Conservation (phyloP, 2,113 vertebrate species). For the Ammodytes marinus region DNA sequence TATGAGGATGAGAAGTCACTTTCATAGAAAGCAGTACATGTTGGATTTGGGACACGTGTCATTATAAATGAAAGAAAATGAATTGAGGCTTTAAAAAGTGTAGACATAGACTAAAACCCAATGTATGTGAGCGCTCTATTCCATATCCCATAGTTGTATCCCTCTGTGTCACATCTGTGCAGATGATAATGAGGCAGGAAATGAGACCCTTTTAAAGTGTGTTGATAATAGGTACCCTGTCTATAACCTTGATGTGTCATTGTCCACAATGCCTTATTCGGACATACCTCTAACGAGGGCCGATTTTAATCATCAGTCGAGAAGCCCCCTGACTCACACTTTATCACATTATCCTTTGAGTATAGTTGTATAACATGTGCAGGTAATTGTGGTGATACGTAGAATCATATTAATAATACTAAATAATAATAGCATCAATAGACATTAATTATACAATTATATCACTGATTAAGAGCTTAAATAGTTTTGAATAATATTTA, state of each 20-base stretch:
- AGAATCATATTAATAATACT: background rate
- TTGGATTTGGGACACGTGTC: too few relatives aligned
- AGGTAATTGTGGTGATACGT: background rate
- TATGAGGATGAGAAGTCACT: too few relatives aligned
- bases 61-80: too few relatives aligned
- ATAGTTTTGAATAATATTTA: slow-evolving; percentile 14
- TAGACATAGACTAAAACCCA: background rate
- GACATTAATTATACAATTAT: background rate
- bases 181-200: slow-evolving; percentile 37
- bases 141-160: background rate
- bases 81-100: background rate
- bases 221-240: slow-evolving; percentile 40
- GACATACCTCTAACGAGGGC: background rate
- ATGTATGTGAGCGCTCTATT: background rate
- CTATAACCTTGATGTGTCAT: slow-evolving; percentile 25
- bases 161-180: slow-evolving; percentile 22
- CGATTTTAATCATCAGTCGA: background rate
- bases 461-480: background rate
- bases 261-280: slow-evolving; percentile 16
- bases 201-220: slow-evolving; percentile 14
- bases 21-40: too few relatives aligned
- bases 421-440: too few relatives aligned
- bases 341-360: too few relatives aligned
- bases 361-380: too few relatives aligned
- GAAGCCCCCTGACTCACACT: background rate